These are phyloP conservation scores for Anarhynchus alexandrinus DNA, from an alignment of 2,113 vertebrate species.

Conservation along the genomic window DNA sequence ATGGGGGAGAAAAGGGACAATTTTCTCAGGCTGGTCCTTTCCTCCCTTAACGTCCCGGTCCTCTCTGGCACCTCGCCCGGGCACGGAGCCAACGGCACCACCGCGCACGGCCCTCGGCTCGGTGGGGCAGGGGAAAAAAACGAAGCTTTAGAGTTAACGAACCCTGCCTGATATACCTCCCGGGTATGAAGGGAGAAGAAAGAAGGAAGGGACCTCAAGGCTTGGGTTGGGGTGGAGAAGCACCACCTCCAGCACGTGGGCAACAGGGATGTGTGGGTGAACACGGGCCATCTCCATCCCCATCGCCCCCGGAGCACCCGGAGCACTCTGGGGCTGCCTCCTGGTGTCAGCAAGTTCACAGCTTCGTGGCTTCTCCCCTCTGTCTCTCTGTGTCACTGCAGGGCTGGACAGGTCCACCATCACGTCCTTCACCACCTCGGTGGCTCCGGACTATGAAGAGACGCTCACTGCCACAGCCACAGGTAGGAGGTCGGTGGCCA, in stretches of 20 bases:
- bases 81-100: accelerated
- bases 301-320: background rate
- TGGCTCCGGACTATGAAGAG: constrained; percentile 9
- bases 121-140: background rate
- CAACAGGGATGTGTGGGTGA: background rate
- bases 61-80: background rate
- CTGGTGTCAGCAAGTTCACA: accelerated
- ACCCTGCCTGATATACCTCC: background rate
- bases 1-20: background rate
- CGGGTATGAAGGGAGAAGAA: accelerated
- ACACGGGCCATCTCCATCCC: background rate
- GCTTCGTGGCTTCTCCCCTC: background rate
- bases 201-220: background rate
- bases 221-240: background rate
- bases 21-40: background rate
- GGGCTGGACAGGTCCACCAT: constrained; percentile 61
- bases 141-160: background rate
- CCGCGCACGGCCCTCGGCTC: background rate
- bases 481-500: constrained; percentile 38
- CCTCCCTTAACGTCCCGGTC: background rate
- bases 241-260: background rate
- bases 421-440: constrained; percentile 32
- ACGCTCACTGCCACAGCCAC: constrained; percentile 48
- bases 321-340: background rate
- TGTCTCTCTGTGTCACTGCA: constrained; percentile 9